Conservation (phyloP, 2,888 invertebrate species). For the Acronicta aceris region DNA sequence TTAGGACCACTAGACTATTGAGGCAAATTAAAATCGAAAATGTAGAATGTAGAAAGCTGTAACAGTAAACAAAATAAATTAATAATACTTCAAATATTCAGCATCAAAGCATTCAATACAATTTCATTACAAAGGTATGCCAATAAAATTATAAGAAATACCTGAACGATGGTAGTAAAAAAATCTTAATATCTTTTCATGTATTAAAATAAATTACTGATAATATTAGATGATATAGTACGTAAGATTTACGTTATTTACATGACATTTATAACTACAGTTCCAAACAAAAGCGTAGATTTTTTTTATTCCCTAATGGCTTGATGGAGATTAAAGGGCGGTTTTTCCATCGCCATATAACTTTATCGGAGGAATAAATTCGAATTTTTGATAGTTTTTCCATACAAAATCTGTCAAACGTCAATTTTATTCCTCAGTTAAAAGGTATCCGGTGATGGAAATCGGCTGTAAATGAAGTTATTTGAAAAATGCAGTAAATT, state of each 20-base stretch:
- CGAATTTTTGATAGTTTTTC: too few species aligned
- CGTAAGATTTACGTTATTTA: too few species aligned
- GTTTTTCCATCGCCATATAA: too few species aligned
- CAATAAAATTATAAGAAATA: conserved; percentile 21
- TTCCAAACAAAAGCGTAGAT: background rate
- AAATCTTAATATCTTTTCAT: conserved; percentile 1
- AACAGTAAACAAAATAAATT: conserved; percentile 29
- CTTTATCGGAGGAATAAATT: too few species aligned
- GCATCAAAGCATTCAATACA: conserved; percentile 40
- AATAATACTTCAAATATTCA: conserved; percentile 15
- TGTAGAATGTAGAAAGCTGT: conserved; percentile 1
- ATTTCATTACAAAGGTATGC: conserved; percentile 30
- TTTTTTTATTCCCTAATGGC: background rate
- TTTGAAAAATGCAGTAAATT: too few species aligned
- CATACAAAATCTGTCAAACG: too few species aligned
- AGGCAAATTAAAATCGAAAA: background rate
- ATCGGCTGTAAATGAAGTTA: too few species aligned
- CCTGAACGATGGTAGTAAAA: conserved; percentile 4
- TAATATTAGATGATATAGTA: too few species aligned
- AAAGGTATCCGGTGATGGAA: too few species aligned
- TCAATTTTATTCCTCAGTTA: too few species aligned
- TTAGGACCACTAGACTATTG: too few species aligned
- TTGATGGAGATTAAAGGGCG: background rate
- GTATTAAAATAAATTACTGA: conserved; percentile 19
- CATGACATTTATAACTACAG: too few species aligned